Conservation (phyloP, 2,888 invertebrate species). For the Malthinus seriepunctatus region DNA sequence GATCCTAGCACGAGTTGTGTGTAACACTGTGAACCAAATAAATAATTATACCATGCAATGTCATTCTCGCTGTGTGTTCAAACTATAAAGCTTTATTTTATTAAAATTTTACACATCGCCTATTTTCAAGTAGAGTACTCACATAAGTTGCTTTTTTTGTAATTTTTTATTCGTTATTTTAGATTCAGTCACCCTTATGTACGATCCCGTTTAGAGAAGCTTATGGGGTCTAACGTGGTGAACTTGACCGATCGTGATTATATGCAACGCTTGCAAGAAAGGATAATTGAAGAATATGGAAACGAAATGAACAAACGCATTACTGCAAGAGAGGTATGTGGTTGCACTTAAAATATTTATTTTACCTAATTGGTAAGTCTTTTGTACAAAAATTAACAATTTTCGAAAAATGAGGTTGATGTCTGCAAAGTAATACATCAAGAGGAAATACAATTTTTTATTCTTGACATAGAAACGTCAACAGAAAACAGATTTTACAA, state of each 20-base stretch:
- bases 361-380: background rate
- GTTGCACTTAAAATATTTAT: constrained; percentile 35
- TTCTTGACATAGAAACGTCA: too few relatives aligned
- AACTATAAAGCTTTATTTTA: too few relatives aligned
- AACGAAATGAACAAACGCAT: constrained; percentile 67
- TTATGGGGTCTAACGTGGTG: constrained; percentile 72
- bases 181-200: constrained; percentile 65
- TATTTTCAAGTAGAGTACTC: background rate
- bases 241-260: constrained; percentile 68
- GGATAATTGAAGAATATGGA: constrained; percentile 67
- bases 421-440: too few relatives aligned
- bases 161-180: constrained; percentile 1
- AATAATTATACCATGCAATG: constrained; percentile 12
- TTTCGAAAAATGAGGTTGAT: too few relatives aligned
- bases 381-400: too few relatives aligned
- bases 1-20: constrained; percentile 34
- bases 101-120: background rate
- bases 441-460: too few relatives aligned
- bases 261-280: constrained; percentile 67
- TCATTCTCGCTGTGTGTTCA: constrained; percentile 1
- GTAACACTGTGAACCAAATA: constrained; percentile 12
- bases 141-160: background rate
- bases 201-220: constrained; percentile 66
- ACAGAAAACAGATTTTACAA: too few relatives aligned
- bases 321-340: constrained; percentile 61